phyloP scores from a whole-genome alignment of 2,797 vertebrate species.

The Leptatherina wallacei region DNA sequence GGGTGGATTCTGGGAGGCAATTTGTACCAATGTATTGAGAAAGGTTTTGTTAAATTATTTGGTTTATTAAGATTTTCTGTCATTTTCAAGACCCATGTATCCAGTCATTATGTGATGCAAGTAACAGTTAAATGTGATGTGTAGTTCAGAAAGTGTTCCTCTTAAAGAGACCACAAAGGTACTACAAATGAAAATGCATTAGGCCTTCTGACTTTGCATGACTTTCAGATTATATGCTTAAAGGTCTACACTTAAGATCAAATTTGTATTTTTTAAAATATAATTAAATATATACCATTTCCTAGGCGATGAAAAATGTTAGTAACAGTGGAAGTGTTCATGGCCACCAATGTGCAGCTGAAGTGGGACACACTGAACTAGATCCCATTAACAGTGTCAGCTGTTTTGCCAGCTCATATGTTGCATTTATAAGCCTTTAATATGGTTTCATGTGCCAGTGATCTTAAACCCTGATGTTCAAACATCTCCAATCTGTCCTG shows the following conservation, averaged over 20 bases:
- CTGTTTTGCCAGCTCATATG: conserved; percentile 30
- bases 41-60: no score
- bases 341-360: conserved; percentile 9
- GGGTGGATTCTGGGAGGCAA: no score
- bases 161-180: no score
- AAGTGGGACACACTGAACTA: conserved; percentile 41
- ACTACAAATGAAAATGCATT: no score
- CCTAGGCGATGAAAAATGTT: neutral
- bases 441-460: conserved; percentile 44
- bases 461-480: conserved; percentile 25
- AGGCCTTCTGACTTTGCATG: no score
- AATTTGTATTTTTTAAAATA: neutral
- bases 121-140: no score
- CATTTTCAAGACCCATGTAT: no score
- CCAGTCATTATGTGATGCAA: no score
- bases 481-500: conserved; percentile 11
- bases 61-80: no score
- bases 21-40: no score
- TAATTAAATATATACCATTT: neutral
- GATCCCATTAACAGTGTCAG: conserved; percentile 56
- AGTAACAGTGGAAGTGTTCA: conserved; percentile 8
- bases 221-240: neutral
- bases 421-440: conserved; percentile 54
- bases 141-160: no score
- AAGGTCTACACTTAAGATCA: neutral